These are phyloP conservation scores for Antheraea mylitta DNA, from an alignment of 1,140 invertebrate species.

Conservation along the genomic window DNA sequence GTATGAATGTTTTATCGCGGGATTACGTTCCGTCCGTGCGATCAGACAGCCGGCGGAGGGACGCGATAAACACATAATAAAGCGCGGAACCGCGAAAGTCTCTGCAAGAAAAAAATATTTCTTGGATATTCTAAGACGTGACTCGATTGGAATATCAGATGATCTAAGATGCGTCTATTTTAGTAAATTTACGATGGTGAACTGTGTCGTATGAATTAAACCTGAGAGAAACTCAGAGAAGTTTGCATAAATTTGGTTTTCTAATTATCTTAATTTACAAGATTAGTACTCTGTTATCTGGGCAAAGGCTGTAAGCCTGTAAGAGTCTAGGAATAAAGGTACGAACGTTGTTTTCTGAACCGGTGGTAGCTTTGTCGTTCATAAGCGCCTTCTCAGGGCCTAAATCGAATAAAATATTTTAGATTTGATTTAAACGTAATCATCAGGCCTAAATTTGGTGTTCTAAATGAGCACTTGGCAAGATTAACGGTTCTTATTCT, in stretches of 20 bases:
- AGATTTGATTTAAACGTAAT: too few species aligned
- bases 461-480: too few species aligned
- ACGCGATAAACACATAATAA: slow-evolving; percentile 45
- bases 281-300: too few species aligned
- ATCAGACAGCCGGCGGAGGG: slow-evolving; percentile 34
- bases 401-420: too few species aligned
- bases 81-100: slow-evolving; percentile 15
- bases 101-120: not conserved
- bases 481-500: too few species aligned
- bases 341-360: too few species aligned
- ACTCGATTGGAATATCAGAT: slow-evolving; percentile 1
- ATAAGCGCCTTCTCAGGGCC: too few species aligned
- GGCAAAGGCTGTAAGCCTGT: too few species aligned
- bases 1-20: slow-evolving; percentile 1
- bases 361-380: too few species aligned
- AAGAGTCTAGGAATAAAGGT: too few species aligned
- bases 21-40: slow-evolving; percentile 15
- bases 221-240: not conserved
- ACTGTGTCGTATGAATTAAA: not conserved
- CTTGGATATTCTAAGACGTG: slow-evolving; percentile 1
- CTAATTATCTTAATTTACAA: not conserved
- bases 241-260: not conserved
- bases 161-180: slow-evolving; percentile 6
- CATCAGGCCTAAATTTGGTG: too few species aligned
- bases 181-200: not conserved